A percentile compares a stretch with the other conserved stretches of the same genome.
Evolutionary conservation across 2,797 vertebrate genomes (phyloP).

Genomic region (Bucorvus abyssinicus): DNA sequence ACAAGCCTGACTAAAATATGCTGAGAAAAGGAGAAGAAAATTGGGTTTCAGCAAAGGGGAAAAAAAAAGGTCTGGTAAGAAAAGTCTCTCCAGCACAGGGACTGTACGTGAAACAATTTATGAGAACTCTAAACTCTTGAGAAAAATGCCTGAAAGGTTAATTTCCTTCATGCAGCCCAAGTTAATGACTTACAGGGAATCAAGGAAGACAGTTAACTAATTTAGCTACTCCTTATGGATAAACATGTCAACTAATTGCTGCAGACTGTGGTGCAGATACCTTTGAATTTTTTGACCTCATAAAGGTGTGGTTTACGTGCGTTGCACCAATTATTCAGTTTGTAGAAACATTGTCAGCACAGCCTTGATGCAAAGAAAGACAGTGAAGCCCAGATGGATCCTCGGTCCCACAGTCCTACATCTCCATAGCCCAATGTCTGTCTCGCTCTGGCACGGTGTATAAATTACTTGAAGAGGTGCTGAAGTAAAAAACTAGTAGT

Average conservation of each 20-base stretch:
- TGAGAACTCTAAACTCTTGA: neutral
- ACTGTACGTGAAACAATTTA: neutral
- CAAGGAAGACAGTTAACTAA: neutral
- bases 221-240: neutral
- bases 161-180: neutral
- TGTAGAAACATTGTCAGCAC: neutral
- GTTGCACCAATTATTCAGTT: rapidly evolving
- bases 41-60: neutral
- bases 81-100: neutral
- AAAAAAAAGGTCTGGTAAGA: neutral
- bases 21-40: conserved; percentile 2
- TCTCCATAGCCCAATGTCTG: neutral
- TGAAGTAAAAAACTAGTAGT: neutral
- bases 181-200: neutral
- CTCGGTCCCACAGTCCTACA: neutral
- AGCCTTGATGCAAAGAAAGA: neutral
- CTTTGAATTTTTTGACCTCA: neutral
- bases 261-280: neutral
- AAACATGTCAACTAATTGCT: neutral
- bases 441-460: neutral
- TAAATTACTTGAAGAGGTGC: neutral
- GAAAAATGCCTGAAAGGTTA: conserved; percentile 20
- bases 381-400: neutral
- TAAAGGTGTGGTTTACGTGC: neutral
- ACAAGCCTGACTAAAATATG: conserved; percentile 26